Percentiles rank a stretch among this genome's conserved stretches.
phyloP scores from a whole-genome alignment of 2,797 vertebrate genomes.

The Eospalax fontanierii region DNA sequence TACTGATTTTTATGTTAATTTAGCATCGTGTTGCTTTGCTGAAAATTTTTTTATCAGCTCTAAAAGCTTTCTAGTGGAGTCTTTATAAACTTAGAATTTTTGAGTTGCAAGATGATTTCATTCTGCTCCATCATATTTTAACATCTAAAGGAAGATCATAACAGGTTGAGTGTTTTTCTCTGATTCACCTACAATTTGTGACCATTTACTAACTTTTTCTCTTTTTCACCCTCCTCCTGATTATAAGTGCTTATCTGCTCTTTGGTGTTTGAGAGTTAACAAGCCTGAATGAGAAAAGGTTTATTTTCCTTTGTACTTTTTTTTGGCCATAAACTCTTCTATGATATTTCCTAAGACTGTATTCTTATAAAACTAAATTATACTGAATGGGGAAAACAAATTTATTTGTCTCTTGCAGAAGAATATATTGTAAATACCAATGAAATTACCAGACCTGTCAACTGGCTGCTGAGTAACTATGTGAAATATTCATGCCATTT shows the following conservation, averaged over 20 bases:
- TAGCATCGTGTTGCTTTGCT: background rate
- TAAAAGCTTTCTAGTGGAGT: background rate
- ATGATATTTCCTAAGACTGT: slow-evolving; percentile 75
- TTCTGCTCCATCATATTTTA: background rate
- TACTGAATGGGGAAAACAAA: slow-evolving; percentile 80
- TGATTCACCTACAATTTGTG: background rate
- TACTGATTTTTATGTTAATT: background rate
- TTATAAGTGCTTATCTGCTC: background rate
- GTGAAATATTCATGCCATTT: slow-evolving; percentile 73
- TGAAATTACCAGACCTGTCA: slow-evolving; percentile 76
- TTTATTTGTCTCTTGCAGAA: slow-evolving; percentile 79
- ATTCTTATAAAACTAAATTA: slow-evolving; percentile 75
- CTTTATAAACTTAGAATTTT: background rate
- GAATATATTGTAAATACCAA: slow-evolving; percentile 68
- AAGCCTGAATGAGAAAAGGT: slow-evolving; percentile 38
- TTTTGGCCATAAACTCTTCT: slow-evolving; percentile 68
- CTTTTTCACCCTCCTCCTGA: slow-evolving; percentile 6
- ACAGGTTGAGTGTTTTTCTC: background rate
- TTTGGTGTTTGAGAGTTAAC: slow-evolving; percentile 42
- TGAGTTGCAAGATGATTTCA: background rate
- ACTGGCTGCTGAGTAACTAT: slow-evolving; percentile 73
- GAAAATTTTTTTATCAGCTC: background rate
- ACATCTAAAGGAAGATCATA: background rate
- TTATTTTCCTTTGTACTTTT: slow-evolving; percentile 70
- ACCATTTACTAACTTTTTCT: background rate